Evolutionary conservation across 2,797 vertebrate genomes (phyloP), one percentile per base, ranked within the genome.

Genomic region (Austrolebias charrua): DNA sequence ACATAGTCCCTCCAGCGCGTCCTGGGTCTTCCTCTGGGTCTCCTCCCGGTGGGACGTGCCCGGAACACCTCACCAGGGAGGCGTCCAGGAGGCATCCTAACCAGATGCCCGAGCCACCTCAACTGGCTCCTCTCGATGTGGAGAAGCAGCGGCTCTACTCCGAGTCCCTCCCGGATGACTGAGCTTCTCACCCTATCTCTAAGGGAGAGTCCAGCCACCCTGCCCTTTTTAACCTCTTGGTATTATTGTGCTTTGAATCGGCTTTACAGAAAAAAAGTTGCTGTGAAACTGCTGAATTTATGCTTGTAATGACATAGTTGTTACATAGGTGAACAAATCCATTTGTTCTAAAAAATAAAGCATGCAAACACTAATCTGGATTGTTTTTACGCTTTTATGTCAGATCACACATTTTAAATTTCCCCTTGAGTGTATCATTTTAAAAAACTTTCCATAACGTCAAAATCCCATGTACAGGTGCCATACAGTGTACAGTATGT

Each of bases 191-290:
- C n/a, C n/a, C n/a, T n/a, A n/a, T n/a, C n/a, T n/a, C n/a, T n/a
- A n/a, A n/a, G n/a, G n/a, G n/a, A n/a, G n/a, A n/a, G n/a, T n/a
- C n/a, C n/a, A n/a, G n/a, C n/a, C n/a, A n/a, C n/a, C n/a, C n/a
- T n/a, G 80, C 69, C 78, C 85, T 90, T 71, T 86, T 90, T 89
- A 89, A 84, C 88, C 86, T 84, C 76, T 85, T 67, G 66, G 76
- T 50, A 50, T 83, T 79, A 88, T 88, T 90, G 83, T 86, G 79
- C 60, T 81, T 73, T 55, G 76, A 84, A 81, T 87, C 83, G 78
- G 85, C 80, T 86, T 85, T 70, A 69, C 67, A 82, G 82, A 89
- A 84, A 75, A 89, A 84, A 75, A 89, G 78, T 83, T 66, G 43
- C 73, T 72, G 59, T 50, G 74, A 75, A 83, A 82, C 66, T 38